Percentiles rank a stretch among this genome's conserved stretches.
Evolutionary conservation across 2,888 invertebrate genomes (phyloP).

Genomic region (Heliconius aoede): DNA sequence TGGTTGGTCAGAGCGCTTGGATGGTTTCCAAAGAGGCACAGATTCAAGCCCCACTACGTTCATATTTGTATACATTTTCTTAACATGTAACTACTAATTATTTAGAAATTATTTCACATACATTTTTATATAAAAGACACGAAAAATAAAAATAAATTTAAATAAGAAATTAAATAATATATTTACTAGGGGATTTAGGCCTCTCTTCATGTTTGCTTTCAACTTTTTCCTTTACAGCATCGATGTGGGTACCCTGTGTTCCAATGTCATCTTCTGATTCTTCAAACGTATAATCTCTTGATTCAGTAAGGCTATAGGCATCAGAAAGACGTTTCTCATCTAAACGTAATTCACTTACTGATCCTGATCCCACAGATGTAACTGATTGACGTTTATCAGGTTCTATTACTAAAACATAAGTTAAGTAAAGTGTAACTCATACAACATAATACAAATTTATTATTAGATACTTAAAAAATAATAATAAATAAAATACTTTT

Average conservation of each 20-base stretch:
- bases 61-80: no score
- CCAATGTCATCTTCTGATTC: slow-evolving; percentile 81
- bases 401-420: slow-evolving; percentile 55
- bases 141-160: background rate
- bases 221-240: slow-evolving; percentile 63
- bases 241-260: slow-evolving; percentile 74
- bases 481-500: slow-evolving; percentile 58
- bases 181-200: slow-evolving; percentile 45
- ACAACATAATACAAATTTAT: background rate
- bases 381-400: slow-evolving; percentile 74
- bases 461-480: background rate
- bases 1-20: no score
- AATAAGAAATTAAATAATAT: background rate
- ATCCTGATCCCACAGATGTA: slow-evolving; percentile 77
- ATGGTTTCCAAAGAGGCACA: no score
- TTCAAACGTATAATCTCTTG: slow-evolving; percentile 80
- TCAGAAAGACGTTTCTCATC: slow-evolving; percentile 80
- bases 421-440: background rate
- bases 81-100: no score
- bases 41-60: no score
- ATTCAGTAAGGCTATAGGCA: slow-evolving; percentile 79
- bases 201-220: slow-evolving; percentile 64
- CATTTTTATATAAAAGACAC: background rate
- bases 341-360: slow-evolving; percentile 72
- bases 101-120: background rate